phyloP scores from a whole-genome alignment of 2,113 vertebrate genomes.

The Australoheros scitulus region DNA sequence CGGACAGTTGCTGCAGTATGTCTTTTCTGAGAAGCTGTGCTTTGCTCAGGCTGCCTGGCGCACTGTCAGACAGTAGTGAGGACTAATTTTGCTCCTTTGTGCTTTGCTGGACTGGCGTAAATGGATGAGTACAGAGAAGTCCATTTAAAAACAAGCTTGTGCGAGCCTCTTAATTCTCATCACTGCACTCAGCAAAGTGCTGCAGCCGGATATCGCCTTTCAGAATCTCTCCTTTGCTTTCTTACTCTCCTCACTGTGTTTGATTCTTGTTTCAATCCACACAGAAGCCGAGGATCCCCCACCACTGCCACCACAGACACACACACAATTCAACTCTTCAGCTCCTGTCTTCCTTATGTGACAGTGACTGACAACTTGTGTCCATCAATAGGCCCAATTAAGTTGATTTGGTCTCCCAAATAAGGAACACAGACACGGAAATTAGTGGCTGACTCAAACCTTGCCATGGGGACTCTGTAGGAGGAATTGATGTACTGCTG shows the following conservation, averaged over 20 bases:
- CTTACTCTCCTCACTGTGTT: background rate
- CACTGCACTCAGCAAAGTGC: constrained; percentile 73
- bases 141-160: constrained; percentile 65
- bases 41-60: constrained; percentile 22
- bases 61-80: constrained; percentile 51
- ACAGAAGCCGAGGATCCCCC: background rate
- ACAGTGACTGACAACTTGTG: constrained; percentile 25
- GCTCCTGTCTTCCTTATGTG: background rate
- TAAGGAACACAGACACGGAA: background rate
- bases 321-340: background rate
- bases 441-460: constrained; percentile 17
- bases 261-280: background rate
- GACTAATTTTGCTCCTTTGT: constrained; percentile 27
- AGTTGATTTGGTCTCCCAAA: background rate
- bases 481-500: constrained; percentile 1
- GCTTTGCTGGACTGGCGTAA: constrained; percentile 48
- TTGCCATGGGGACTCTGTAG: constrained; percentile 16
- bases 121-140: constrained; percentile 60
- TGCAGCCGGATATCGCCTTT: constrained; percentile 45
- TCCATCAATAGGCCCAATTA: constrained; percentile 13
- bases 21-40: constrained; percentile 22
- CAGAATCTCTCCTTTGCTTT: background rate
- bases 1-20: constrained; percentile 3
- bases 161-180: constrained; percentile 57
- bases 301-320: background rate